Evolutionary conservation across 2,888 invertebrate genomes (phyloP), one percentile per base, ranked within the genome.

Genomic region (Cynaeus angustus): DNA sequence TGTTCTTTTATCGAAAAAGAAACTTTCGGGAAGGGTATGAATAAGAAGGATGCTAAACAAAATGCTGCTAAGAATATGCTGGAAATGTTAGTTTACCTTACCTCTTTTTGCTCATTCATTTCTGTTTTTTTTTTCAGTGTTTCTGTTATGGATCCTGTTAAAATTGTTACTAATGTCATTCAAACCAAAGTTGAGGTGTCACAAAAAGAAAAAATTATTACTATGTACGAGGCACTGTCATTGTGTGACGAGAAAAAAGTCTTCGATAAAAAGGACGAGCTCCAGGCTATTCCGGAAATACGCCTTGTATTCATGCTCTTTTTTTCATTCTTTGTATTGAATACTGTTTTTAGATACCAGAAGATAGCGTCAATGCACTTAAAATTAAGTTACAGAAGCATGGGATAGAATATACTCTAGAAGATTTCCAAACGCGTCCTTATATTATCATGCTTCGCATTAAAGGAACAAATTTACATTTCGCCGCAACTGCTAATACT

Each of bases 81-180:
- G 21, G 50, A 61, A 48, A 3, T 48, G 61, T 61, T 12, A 38
- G 61, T 61, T 46, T n/a, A n/a, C n/a, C n/a, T n/a, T n/a, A n/a
- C 38, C 14, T 28, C 13, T 33, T 33, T 58, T 16, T 14, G 14
- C 5, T 55, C 10, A 33, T n/a, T 9, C 7, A 6, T n/a, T n/a
- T n/a, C n/a, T n/a, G 6, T 33, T 7, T 33, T 7, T 33, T 7
- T 33, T 33, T n/a, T 21, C 4, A 46, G 26, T 16, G n/a, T 26
- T 12, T 3, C 14, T 1, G 46, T 16, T 8, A 41, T 13, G 10
- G 12, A 41, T 12, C 26, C 16, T 16, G 16, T 55, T 16, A 28
- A 2, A 7, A 13, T 30, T 4, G 5, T 52, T 33, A 53, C 2
- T n/a, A 13, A 0, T 50, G 26, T 37, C 6, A 6, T n/a, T 37